Evolutionary conservation across 2,113 vertebrate species (phyloP).

Genomic region (Anolis sagrei): DNA sequence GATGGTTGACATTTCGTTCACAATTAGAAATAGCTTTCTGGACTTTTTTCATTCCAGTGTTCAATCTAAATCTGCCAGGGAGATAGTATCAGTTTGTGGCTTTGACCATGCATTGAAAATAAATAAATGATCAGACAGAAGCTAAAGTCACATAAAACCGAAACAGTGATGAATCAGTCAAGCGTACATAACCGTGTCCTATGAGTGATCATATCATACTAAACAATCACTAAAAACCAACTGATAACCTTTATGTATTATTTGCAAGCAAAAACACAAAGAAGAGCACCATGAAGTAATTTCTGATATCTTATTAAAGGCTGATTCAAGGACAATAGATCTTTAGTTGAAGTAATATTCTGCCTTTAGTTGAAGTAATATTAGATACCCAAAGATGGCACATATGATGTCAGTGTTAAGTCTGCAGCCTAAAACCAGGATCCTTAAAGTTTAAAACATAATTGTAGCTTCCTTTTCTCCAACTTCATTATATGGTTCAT

Average conservation of each 20-base stretch:
- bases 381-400: not conserved
- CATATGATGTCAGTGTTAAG: not conserved
- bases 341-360: not conserved
- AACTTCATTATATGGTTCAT: slow-evolving; percentile 23
- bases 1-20: not conserved
- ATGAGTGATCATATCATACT: not conserved
- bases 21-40: not conserved
- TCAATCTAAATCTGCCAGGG: not conserved
- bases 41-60: not conserved
- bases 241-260: not conserved
- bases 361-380: not conserved
- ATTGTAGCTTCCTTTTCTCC: slow-evolving; percentile 3
- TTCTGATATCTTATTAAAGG: not conserved
- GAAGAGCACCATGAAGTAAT: not conserved
- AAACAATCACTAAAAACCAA: not conserved
- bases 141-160: not conserved
- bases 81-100: not conserved
- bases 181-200: not conserved
- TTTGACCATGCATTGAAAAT: too few species aligned
- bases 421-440: not conserved
- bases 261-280: not conserved
- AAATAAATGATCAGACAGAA: too few species aligned
- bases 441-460: slow-evolving; percentile 3
- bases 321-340: not conserved
- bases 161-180: not conserved